Evolutionary conservation across 2,113 vertebrate species (phyloP).

Genomic region (Promerops cafer): DNA sequence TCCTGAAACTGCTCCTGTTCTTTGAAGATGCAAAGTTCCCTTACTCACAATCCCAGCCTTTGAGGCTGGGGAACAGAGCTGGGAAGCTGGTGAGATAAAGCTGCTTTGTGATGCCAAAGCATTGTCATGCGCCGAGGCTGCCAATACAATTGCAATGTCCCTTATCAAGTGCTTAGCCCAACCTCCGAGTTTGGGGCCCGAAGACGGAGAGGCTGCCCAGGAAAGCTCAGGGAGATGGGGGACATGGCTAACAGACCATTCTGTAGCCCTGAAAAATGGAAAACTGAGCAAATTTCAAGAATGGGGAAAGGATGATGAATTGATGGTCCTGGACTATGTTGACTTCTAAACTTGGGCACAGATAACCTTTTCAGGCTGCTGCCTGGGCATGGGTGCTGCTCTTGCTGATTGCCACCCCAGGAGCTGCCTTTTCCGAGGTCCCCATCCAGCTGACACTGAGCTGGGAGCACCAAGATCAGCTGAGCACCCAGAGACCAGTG

Average conservation of each 20-base stretch:
- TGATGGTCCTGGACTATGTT: background rate
- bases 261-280: background rate
- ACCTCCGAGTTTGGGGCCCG: background rate
- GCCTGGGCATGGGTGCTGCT: background rate
- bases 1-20: background rate
- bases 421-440: background rate
- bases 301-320: background rate
- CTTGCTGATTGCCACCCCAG: background rate
- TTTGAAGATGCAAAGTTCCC: slow-evolving; percentile 46
- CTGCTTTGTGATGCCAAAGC: slow-evolving; percentile 21
- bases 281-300: background rate
- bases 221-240: background rate
- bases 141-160: background rate
- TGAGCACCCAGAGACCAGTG: background rate
- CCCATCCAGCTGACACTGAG: background rate
- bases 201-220: background rate
- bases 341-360: background rate
- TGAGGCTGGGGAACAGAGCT: background rate
- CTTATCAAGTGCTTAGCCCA: background rate
- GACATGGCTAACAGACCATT: background rate
- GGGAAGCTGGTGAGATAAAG: slow-evolving; percentile 27
- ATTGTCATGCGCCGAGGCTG: slow-evolving; percentile 30
- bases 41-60: background rate
- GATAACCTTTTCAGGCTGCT: background rate
- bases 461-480: background rate